These are phyloP conservation scores for Cephalopachus bancanus DNA, from an alignment of 2,797 vertebrate species.

Conservation along the genomic window DNA sequence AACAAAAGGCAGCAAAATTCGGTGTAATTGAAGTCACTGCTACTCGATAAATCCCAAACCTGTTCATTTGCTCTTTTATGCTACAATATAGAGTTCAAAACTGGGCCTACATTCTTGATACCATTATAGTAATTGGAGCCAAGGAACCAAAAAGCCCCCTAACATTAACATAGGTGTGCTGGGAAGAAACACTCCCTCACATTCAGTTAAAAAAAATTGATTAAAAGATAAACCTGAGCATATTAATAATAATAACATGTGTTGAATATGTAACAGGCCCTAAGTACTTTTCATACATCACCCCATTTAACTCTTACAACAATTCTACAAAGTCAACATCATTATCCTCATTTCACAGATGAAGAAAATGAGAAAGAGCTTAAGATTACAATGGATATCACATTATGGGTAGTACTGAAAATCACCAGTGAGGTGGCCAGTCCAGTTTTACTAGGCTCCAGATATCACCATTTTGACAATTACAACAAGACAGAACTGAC, in stretches of 20 bases:
- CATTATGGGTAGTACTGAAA: background rate
- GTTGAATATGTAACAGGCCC: background rate
- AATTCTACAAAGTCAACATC: background rate
- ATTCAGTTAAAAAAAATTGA: background rate
- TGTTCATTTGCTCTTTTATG: constrained; percentile 33
- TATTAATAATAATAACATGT: background rate
- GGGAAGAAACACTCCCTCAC: background rate
- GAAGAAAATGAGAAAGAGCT: background rate
- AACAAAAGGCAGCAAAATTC: constrained; percentile 57
- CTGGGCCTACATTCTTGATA: background rate
- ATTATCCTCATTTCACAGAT: background rate
- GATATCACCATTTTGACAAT: background rate
- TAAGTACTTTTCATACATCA: background rate
- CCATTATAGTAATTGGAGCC: background rate
- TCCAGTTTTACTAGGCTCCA: background rate
- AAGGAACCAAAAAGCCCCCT: background rate
- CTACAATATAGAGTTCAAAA: constrained; percentile 57
- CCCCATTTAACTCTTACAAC: background rate
- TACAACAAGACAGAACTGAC: background rate
- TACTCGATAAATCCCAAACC: constrained; percentile 50
- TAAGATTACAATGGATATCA: background rate
- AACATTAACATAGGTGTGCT: background rate
- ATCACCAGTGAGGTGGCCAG: background rate
- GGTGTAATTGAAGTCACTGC: constrained; percentile 30
- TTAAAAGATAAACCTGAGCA: constrained; percentile 2